A percentile compares a stretch with the other conserved stretches of the same genome.
Evolutionary conservation across 2,888 invertebrate species (phyloP).

Genomic region (Hyalella azteca): DNA sequence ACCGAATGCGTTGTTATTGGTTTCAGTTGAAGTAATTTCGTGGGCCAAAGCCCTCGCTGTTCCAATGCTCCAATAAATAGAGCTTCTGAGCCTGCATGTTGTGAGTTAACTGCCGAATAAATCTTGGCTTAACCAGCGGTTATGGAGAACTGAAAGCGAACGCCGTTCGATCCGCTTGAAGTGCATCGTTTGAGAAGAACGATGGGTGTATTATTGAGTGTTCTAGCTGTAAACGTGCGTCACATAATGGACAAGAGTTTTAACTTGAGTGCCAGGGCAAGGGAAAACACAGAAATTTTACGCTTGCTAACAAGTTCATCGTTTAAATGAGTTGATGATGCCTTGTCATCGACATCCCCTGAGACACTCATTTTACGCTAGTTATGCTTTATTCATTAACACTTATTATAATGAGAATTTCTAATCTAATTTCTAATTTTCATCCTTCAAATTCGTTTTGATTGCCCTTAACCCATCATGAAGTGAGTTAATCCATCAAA

Average conservation of each 20-base stretch:
- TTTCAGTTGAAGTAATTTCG: conserved; percentile 20
- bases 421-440: too few species aligned
- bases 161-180: conserved; percentile 16
- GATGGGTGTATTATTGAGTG: conserved; percentile 19
- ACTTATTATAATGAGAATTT: too few species aligned
- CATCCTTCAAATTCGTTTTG: too few species aligned
- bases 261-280: background rate
- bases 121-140: conserved; percentile 15
- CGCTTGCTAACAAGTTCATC: too few species aligned
- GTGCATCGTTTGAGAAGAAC: conserved; percentile 18
- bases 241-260: background rate
- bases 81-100: conserved; percentile 21
- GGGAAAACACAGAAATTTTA: too few species aligned
- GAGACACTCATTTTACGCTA: too few species aligned
- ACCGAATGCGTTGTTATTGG: conserved; percentile 32
- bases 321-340: too few species aligned
- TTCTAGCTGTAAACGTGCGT: background rate
- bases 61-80: conserved; percentile 31
- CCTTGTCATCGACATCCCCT: too few species aligned
- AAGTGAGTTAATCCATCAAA: too few species aligned
- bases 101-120: conserved; percentile 30
- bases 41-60: background rate
- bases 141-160: conserved; percentile 28
- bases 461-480: too few species aligned
- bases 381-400: too few species aligned